These are phyloP conservation scores for Dryobotodes eremita DNA, from an alignment of 2,888 invertebrate species.

Conservation along the genomic window DNA sequence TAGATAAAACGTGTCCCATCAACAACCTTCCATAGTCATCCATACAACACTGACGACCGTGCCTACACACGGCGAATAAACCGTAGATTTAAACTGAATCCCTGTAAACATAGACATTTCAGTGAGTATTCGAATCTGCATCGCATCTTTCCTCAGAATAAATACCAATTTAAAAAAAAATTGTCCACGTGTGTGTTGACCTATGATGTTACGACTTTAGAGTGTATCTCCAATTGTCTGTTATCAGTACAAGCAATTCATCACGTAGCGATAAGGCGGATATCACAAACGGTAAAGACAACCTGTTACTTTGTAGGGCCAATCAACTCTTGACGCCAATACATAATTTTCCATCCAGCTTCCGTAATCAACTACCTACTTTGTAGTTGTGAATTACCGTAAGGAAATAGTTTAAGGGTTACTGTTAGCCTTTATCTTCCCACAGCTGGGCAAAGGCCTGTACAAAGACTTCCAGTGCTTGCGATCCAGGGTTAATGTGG, in stretches of 20 bases:
- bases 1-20: no score
- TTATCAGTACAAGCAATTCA: slow-evolving; percentile 62
- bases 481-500: neutral
- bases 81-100: no score
- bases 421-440: neutral
- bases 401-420: neutral
- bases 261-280: slow-evolving; percentile 74
- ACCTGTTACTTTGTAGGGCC: slow-evolving; percentile 54
- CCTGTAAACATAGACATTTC: neutral
- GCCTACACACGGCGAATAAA: no score
- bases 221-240: slow-evolving; percentile 41
- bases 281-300: slow-evolving; percentile 27
- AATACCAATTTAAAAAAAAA: slow-evolving; percentile 28
- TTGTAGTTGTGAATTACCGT: neutral
- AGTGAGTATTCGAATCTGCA: neutral
- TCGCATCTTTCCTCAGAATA: neutral
- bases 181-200: slow-evolving; percentile 37
- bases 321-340: slow-evolving; percentile 33
- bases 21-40: no score
- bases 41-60: no score
- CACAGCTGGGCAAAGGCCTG: neutral
- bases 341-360: slow-evolving; percentile 20
- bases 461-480: neutral
- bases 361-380: neutral
- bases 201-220: slow-evolving; percentile 19